Evolutionary conservation across 2,113 vertebrate genomes (phyloP), one percentile per base, ranked within the genome.

Genomic region (Galemys pyrenaicus): DNA sequence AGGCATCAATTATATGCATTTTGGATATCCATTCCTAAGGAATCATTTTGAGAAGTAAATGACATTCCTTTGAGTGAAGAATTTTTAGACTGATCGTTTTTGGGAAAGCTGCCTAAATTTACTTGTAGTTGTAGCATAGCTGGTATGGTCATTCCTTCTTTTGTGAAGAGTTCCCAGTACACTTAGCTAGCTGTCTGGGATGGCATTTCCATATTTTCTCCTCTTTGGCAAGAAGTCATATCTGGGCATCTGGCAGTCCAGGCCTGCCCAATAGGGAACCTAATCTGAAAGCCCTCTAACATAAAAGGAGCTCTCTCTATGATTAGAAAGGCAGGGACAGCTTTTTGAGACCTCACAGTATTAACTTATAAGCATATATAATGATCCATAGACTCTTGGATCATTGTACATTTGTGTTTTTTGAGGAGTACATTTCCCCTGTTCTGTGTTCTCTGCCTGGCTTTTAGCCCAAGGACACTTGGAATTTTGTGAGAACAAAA

Each of bases 401-500:
- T 88, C 22, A 5, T 67, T 56, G 26, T 81, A 51, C 60, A 8
- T 28, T n/a, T 58, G 73, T 70, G 44, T 95, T 65, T 94, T 87
- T 89, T 54, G 88, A 93, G 58, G 16, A 65, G 30, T 74, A 39
- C 60, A 9, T 79, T 71, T 80, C n/a, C 73, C 78, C 94, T 90
- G 58, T 54, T 77, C 20, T 54, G 6, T 74, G 35, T 84, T 92
- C 71, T 39, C 13, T 87, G 49, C 60, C 51, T 87, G 39, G 41
- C 62, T 78, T 6, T 39, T 70, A 87, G 35, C 60, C 46, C 46
- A 56, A 65, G 79, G 44, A 73, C 85, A 5, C 64, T 89, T 41
- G 67, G n/a, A n/a, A n/a, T n/a, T n/a, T n/a, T n/a, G 41, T 80
- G 71, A 92, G 32, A 94, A 44, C 71, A 81, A 84, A 91, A 51